phyloP scores from a whole-genome alignment of 1,140 invertebrate genomes.

The Heliconius hewitsoni region DNA sequence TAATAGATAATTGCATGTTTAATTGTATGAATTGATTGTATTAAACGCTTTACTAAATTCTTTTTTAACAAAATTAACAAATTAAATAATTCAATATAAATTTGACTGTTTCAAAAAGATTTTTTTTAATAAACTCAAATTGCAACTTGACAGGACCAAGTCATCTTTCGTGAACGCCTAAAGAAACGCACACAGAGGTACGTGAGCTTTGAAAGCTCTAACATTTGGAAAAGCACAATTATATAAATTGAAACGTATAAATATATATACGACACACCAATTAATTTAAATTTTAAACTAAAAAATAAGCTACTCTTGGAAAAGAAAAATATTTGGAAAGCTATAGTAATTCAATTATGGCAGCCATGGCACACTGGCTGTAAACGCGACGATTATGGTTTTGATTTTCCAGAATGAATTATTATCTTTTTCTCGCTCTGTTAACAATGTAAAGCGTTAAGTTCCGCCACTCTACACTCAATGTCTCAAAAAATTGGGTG shows the following conservation, averaged over 20 bases:
- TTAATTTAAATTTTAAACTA: background rate
- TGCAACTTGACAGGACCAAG: conserved; percentile 73
- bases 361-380: too few relatives aligned
- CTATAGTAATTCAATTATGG: too few relatives aligned
- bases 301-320: background rate
- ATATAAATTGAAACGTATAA: conserved; percentile 1
- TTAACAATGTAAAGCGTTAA: too few relatives aligned
- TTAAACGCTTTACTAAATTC: background rate
- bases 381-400: too few relatives aligned
- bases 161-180: conserved; percentile 80
- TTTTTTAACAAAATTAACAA: background rate
- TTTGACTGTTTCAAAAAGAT: background rate
- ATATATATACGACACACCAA: background rate
- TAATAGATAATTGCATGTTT: conserved; percentile 3
- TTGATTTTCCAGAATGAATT: too few relatives aligned
- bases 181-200: conserved; percentile 69
- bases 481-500: too few relatives aligned
- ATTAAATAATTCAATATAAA: background rate
- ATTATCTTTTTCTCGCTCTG: too few relatives aligned
- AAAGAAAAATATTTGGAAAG: too few relatives aligned
- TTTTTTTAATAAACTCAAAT: conserved; percentile 33
- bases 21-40: background rate
- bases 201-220: conserved; percentile 41
- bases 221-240: conserved; percentile 20
- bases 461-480: too few relatives aligned